These are phyloP conservation scores for Otolemur garnettii DNA, from an alignment of 2,113 vertebrate genomes.

Conservation along the genomic window DNA sequence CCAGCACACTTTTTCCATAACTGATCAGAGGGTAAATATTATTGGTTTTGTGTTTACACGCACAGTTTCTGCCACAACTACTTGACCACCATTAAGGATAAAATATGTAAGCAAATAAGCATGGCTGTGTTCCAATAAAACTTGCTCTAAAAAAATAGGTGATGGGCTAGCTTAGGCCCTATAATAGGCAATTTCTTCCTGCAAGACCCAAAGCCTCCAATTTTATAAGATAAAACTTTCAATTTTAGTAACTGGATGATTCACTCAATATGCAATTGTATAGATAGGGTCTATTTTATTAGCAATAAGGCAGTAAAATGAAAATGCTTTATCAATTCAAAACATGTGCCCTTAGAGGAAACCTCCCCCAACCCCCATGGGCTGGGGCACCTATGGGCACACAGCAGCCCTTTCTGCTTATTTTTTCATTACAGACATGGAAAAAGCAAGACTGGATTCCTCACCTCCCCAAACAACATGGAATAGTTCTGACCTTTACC, in stretches of 20 bases:
- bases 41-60: background rate
- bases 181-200: background rate
- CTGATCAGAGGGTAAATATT: background rate
- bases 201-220: background rate
- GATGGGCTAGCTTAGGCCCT: background rate
- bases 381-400: background rate
- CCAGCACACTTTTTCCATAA: background rate
- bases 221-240: background rate
- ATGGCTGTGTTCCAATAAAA: background rate
- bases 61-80: background rate
- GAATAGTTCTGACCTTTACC: background rate
- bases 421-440: background rate
- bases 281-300: background rate
- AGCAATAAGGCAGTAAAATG: background rate
- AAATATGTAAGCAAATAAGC: background rate
- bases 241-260: background rate
- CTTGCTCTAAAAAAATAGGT: background rate
- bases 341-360: background rate
- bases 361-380: too few species aligned
- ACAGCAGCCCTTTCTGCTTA: background rate
- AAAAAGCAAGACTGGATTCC: background rate
- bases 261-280: background rate
- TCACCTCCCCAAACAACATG: too few species aligned
- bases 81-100: background rate
- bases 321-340: background rate